Evolutionary conservation across 2,888 invertebrate species (phyloP), one percentile per base, ranked within the genome.

Genomic region (Stenurella melanura): DNA sequence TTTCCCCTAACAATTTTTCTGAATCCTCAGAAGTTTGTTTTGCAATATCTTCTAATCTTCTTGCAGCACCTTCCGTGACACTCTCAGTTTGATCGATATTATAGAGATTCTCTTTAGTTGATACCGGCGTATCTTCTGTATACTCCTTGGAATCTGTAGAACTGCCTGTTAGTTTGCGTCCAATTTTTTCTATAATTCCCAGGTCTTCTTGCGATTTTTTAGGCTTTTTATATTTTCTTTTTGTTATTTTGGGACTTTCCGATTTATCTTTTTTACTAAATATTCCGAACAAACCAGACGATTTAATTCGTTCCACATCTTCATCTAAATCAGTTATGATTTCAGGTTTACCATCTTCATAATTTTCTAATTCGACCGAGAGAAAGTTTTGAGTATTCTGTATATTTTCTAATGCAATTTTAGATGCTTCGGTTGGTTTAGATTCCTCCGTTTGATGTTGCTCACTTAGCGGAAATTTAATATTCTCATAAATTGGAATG

Each of bases 291-390:
- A 85, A 67, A n/a, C 85, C 83, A 19, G 85, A 81, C 69, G 81
- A 77, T 67, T 81, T 83, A 12, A 76, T 78, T n/a, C 74, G 79
- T 17, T 80, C 81, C 10, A 72, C 15, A n/a, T 84, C 83, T 58
- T 82, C 81, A 73, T 85, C 85, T n/a, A 83, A 69, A 73, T 85
- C 85, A 10, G 83, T 85, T 11, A 82, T 74, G 18, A 82, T 61
- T 42, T 83, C 78, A 30, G 79, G 82, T 77, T 86, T 84, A 1
- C 82, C 83, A 79, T 86, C 86, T 77, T 87, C 86, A 76, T 87
- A 87, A 21, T 84, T 81, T 38, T 83, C 80, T 6, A 87, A 34
- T 83, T 88, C 88, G 0, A 79, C 83, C 50, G 76, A 75, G 57
- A 86, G 76, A 71, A 87, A 86, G 50, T 81, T 76, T 15, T 82